phyloP scores from a whole-genome alignment of 2,888 invertebrate species.

The Agrochola lychnidis region DNA sequence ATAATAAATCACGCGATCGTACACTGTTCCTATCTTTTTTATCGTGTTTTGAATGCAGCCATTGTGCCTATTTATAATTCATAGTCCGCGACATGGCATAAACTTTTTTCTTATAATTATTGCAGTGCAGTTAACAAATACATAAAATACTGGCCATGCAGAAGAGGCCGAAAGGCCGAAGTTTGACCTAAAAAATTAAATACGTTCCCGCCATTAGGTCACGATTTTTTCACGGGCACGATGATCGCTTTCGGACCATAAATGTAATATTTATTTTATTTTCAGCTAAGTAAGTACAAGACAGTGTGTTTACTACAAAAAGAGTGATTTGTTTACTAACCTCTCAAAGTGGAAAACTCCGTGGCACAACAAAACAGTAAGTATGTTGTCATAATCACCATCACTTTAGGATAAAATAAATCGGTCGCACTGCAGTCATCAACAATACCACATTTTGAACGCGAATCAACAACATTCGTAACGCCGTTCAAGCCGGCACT shows the following conservation, averaged over 20 bases:
- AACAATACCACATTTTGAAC: slow-evolving; percentile 65
- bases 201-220: slow-evolving; percentile 53
- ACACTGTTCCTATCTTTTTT: slow-evolving; percentile 26
- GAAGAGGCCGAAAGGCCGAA: neutral
- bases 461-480: slow-evolving; percentile 75
- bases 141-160: slow-evolving; percentile 24
- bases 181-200: slow-evolving; percentile 24
- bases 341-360: slow-evolving; percentile 73
- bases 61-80: slow-evolving; percentile 31
- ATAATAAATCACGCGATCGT: slow-evolving; percentile 44
- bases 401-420: slow-evolving; percentile 74
- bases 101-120: slow-evolving; percentile 26
- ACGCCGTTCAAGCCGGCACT: slow-evolving; percentile 72
- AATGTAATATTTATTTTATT: slow-evolving; percentile 4
- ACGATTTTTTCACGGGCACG: slow-evolving; percentile 12
- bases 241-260: neutral
- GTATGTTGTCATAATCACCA: slow-evolving; percentile 71
- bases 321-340: slow-evolving; percentile 83
- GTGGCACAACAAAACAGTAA: slow-evolving; percentile 70
- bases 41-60: slow-evolving; percentile 48
- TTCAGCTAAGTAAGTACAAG: neutral
- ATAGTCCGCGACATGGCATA: slow-evolving; percentile 32
- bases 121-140: slow-evolving; percentile 12
- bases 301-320: neutral
- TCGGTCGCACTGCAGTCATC: slow-evolving; percentile 73